Conservation (phyloP, 2,888 invertebrate species). For the Apeira syringaria region DNA sequence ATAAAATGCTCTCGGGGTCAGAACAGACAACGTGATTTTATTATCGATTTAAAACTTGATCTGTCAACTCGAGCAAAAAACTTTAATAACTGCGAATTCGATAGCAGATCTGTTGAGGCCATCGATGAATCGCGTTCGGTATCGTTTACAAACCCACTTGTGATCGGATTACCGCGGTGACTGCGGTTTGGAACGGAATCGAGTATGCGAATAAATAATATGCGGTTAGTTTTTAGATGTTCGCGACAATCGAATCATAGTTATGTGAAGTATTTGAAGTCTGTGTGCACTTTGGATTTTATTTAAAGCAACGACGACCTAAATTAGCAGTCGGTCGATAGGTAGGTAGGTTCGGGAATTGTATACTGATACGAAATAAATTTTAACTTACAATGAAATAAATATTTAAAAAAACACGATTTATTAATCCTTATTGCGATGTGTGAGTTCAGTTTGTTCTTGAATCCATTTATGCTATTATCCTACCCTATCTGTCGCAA, state of each 20-base stretch:
- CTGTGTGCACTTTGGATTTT: too few relatives aligned
- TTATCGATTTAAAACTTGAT: conserved; percentile 27
- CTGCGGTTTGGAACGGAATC: conserved; percentile 40
- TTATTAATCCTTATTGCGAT: too few relatives aligned
- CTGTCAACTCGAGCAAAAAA: conserved; percentile 50
- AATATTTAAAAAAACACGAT: too few relatives aligned
- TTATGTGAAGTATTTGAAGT: too few relatives aligned
- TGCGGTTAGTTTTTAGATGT: neutral
- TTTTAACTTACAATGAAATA: too few relatives aligned
- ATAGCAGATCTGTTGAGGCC: conserved; percentile 20
- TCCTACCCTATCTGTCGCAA: too few relatives aligned
- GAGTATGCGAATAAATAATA: conserved; percentile 13
- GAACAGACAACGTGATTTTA: conserved; percentile 3
- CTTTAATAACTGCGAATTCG: conserved; percentile 41
- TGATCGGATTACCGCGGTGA: conserved; percentile 39
- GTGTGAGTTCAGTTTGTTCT: too few relatives aligned
- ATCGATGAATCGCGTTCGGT: conserved; percentile 28
- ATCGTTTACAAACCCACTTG: conserved; percentile 46
- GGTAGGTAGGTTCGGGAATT: too few relatives aligned
- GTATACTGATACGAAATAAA: too few relatives aligned
- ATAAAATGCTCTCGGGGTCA: neutral
- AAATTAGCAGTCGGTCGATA: too few relatives aligned
- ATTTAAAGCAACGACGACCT: too few relatives aligned
- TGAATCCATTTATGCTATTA: too few relatives aligned
- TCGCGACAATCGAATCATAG: neutral